A percentile compares a stretch with the other conserved stretches of the same genome.
Evolutionary conservation across 2,888 invertebrate species (phyloP).

Genomic region (Machimus atricapillus): DNA sequence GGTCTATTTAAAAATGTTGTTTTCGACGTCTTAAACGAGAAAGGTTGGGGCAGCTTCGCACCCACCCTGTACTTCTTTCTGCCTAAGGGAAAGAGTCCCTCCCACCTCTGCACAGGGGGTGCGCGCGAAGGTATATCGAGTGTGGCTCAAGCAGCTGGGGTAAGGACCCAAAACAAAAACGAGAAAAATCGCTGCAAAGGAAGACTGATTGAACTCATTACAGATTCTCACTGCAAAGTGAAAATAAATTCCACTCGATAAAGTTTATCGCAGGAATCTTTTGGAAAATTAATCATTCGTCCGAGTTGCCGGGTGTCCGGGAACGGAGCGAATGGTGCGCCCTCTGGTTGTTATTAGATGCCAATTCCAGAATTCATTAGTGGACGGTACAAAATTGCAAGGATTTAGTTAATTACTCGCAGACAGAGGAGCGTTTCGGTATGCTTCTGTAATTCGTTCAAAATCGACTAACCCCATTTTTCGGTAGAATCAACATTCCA

Average conservation of each 20-base stretch:
- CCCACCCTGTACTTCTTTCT: background rate
- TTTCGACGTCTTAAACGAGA: background rate
- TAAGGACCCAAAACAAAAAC: background rate
- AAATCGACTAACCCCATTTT: background rate
- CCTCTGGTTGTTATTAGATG: background rate
- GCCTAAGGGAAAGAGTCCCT: background rate
- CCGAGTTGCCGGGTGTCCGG: background rate
- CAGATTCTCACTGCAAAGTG: conserved; percentile 17
- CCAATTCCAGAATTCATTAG: background rate
- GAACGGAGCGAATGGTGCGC: background rate
- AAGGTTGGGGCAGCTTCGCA: background rate
- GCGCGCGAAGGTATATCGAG: background rate
- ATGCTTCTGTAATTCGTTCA: background rate
- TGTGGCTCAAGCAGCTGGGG: background rate
- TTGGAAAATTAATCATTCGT: conserved; percentile 11
- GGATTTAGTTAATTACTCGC: background rate
- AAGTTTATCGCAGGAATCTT: background rate
- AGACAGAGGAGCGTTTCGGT: background rate
- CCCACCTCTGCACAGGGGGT: background rate
- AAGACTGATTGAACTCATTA: conserved; percentile 25
- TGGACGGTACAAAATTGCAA: background rate
- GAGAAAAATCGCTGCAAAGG: background rate
- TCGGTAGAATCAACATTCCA: background rate
- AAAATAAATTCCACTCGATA: conserved; percentile 12
- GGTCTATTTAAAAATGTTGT: background rate